Evolutionary conservation across 2,888 invertebrate species (phyloP).

Genomic region (Lepidocyrtoides sp.): DNA sequence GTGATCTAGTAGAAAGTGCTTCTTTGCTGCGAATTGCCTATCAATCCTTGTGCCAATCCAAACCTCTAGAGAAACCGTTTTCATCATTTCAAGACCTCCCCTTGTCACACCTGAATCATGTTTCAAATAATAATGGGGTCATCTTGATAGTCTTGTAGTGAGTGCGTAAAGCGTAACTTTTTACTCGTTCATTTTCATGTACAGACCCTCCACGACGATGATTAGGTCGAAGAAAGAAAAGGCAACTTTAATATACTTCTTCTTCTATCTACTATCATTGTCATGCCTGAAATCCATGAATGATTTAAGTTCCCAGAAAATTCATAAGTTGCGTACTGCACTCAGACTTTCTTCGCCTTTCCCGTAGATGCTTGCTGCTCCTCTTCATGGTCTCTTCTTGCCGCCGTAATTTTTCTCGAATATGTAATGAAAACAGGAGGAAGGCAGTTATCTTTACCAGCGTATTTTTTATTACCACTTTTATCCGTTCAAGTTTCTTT

Average conservation of each 20-base stretch:
- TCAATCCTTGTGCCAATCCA: constrained; percentile 79
- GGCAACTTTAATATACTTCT: not conserved
- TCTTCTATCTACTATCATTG: constrained; percentile 24
- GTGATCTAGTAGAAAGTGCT: constrained; percentile 80
- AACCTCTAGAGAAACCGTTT: constrained; percentile 77
- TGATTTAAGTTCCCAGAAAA: constrained; percentile 74
- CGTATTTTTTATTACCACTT: constrained; percentile 56
- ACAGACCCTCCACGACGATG: not conserved
- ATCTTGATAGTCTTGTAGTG: constrained; percentile 56
- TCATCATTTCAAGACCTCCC: constrained; percentile 78
- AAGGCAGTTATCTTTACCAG: not conserved
- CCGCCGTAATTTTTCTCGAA: constrained; percentile 20
- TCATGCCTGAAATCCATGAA: constrained; percentile 71
- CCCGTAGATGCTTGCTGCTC: not conserved
- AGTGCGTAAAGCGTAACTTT: not conserved
- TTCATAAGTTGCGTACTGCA: constrained; percentile 58
- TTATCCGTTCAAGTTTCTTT: constrained; percentile 43
- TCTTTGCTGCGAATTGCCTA: constrained; percentile 76
- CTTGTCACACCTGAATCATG: constrained; percentile 80
- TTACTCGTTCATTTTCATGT: constrained; percentile 38
- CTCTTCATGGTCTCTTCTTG: constrained; percentile 30
- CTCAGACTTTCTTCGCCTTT: constrained; percentile 31
- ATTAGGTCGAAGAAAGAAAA: not conserved
- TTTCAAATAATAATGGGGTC: constrained; percentile 81
- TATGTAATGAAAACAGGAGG: constrained; percentile 32